Base-by-base conservation (phyloP, 2,113 vertebrate genomes). In the Tachuris rubrigastra region DNA sequence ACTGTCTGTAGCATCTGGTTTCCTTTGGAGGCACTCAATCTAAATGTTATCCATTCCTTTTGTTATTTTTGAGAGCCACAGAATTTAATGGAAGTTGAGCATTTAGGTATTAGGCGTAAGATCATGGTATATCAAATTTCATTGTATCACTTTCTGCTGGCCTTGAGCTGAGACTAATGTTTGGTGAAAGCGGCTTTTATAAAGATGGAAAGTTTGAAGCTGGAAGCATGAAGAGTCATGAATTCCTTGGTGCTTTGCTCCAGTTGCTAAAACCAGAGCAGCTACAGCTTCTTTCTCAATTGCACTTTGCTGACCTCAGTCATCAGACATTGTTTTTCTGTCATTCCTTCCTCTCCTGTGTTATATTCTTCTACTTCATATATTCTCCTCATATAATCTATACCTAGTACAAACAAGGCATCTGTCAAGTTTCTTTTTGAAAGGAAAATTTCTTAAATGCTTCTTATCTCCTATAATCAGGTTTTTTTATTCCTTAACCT, bases 271-370 rank as follows among this genome's bases (percentile, higher is more conserved):
- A 90, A 84, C 28, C 47, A 62, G 83, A 95, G 50, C 31, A 95
- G 63, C 72, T 83, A 55, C 14, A 13, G 14, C 35, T 87, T 95
- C 85, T 95, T 91, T 87, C 63, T 85, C 87, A 85, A 23, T 47
- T 95, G 81, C 50, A 59, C 55, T 96, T 95, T 83, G 72, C 94
- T 95, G 91, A 95, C 91, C 87, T 93, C 67, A 71, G 50, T 33
- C 39, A 50, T 37, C 66, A 91, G 58, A 52, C 35, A 17, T 31
- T 92, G 62, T 84, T 93, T 95, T 88, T 53, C 72, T 86, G 63
- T 81, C 72, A 73, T 41, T 89, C 55, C 50, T 67, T 95, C 85
- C 66, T 82, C 69, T 73, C 16, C 41, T 68, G 7, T 41, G 6
- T 68, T 72, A 49, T 53, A 58, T 37, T 79, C 24, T 85, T 60